Evolutionary conservation across 1,140 invertebrate genomes (phyloP).

Genomic region (Diachasma alloeum): DNA sequence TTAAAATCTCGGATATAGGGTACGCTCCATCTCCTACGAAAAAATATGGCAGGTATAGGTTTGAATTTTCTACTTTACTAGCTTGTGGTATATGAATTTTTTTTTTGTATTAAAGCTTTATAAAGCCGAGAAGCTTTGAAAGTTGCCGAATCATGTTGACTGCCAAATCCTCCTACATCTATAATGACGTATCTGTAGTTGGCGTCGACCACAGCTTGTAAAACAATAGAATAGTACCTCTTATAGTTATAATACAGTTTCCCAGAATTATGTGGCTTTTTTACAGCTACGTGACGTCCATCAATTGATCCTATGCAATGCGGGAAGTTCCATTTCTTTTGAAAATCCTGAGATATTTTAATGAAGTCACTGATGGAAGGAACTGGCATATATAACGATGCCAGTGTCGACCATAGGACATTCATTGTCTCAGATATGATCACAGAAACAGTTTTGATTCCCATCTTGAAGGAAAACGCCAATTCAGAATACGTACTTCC

Average conservation of each 20-base stretch:
- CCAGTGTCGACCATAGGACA: neutral
- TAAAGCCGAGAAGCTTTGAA: neutral
- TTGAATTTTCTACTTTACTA: neutral
- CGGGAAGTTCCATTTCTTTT: neutral
- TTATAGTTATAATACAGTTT: too few species aligned
- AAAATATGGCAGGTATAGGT: neutral
- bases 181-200: too few species aligned
- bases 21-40: neutral
- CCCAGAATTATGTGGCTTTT: constrained; percentile 28
- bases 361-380: neutral
- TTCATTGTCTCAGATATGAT: neutral
- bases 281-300: constrained; percentile 17
- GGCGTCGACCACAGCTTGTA: too few species aligned
- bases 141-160: neutral
- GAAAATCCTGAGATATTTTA: neutral
- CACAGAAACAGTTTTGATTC: too few species aligned
- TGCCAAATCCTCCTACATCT: constrained; percentile 36
- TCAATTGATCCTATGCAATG: neutral
- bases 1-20: neutral
- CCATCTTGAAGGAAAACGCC: neutral
- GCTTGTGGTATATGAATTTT: neutral
- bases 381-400: neutral
- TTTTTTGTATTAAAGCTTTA: neutral
- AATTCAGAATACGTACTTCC: neutral
- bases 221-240: too few species aligned